phyloP scores from a whole-genome alignment of 2,888 invertebrate species.

The Sphaerophoria rueppellii region DNA sequence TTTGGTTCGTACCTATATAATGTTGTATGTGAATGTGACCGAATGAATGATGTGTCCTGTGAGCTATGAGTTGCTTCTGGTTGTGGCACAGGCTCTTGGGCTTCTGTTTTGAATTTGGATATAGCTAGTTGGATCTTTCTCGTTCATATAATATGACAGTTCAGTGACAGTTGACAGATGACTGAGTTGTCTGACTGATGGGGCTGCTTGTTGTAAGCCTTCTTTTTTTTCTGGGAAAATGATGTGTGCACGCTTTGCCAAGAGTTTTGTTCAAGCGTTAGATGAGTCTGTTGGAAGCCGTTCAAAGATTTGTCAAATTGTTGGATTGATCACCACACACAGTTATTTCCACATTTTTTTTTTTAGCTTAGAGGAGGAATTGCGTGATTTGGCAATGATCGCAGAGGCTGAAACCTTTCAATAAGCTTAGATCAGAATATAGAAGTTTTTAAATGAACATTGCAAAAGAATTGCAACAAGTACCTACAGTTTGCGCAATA shows the following conservation, averaged over 20 bases:
- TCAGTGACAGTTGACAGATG: constrained; percentile 76
- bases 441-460: no score
- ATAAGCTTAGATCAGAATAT: not conserved
- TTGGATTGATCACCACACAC: constrained; percentile 54
- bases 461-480: no score
- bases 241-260: constrained; percentile 76
- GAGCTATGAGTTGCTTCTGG: constrained; percentile 35
- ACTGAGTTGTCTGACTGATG: constrained; percentile 77
- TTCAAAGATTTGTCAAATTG: constrained; percentile 62
- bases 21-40: constrained; percentile 72
- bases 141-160: constrained; percentile 70
- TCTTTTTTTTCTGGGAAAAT: constrained; percentile 51
- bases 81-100: constrained; percentile 48
- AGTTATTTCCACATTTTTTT: not conserved
- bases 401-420: not conserved
- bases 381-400: constrained; percentile 15
- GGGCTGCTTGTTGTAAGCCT: constrained; percentile 65
- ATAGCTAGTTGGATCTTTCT: constrained; percentile 74
- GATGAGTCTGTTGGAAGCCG: constrained; percentile 61
- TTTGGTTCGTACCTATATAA: constrained; percentile 70
- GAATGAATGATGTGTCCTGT: constrained; percentile 78
- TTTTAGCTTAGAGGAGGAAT: constrained; percentile 4
- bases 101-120: constrained; percentile 65
- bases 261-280: constrained; percentile 70
- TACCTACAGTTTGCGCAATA: no score